Percentiles rank a stretch among this genome's conserved stretches.
These are phyloP conservation scores for Chrysocyon brachyurus DNA, from an alignment of 2,797 vertebrate species.

Conservation along the genomic window DNA sequence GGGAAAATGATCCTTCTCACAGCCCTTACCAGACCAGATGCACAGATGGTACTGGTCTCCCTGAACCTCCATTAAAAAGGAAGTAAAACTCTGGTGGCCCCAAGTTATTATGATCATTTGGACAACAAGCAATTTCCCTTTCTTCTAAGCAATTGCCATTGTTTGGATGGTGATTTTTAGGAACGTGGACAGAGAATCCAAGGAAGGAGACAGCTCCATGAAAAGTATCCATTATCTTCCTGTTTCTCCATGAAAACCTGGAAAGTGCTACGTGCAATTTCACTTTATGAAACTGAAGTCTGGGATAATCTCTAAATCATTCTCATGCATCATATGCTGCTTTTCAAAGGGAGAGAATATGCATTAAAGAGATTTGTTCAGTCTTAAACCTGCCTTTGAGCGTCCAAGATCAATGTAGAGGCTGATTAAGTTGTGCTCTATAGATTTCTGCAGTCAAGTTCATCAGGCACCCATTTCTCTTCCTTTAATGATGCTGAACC, in stretches of 20 bases:
- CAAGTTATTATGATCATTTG: background rate
- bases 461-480: conserved; percentile 91
- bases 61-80: background rate
- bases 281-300: conserved; percentile 76
- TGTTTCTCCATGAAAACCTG: conserved; percentile 70
- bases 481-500: conserved; percentile 93
- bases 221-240: background rate
- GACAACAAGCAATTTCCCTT: background rate
- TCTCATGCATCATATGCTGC: conserved; percentile 81
- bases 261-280: conserved; percentile 53
- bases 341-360: conserved; percentile 85
- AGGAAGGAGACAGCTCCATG: background rate
- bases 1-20: background rate
- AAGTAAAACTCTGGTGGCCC: background rate
- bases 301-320: conserved; percentile 84
- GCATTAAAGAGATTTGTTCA: conserved; percentile 85
- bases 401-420: conserved; percentile 89
- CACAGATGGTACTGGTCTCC: background rate
- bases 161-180: background rate
- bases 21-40: background rate
- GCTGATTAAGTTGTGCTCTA: conserved; percentile 93
- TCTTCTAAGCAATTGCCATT: background rate
- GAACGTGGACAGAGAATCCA: background rate
- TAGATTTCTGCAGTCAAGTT: conserved; percentile 91
- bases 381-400: conserved; percentile 85